Evolutionary conservation across 2,797 vertebrate genomes (phyloP).

Genomic region (Danio tinwini): DNA sequence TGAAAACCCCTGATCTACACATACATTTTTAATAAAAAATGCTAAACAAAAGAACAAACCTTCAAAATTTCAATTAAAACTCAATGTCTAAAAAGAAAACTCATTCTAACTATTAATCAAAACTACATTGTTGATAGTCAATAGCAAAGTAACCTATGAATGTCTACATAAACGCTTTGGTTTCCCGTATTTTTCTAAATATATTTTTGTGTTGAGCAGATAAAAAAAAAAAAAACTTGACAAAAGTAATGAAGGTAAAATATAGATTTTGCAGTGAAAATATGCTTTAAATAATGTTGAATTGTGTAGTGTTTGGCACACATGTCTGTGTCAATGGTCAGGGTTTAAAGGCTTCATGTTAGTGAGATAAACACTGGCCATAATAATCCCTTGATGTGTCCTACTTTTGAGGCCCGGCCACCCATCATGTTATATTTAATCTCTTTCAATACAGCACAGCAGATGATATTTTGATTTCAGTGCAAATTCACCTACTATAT

Average conservation of each 20-base stretch:
- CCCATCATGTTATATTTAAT: constrained; percentile 40
- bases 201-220: no score
- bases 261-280: no score
- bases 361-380: constrained; percentile 43
- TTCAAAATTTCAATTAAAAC: no score
- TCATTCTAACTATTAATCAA: no score
- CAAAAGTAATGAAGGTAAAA: background rate
- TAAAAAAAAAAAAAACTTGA: background rate
- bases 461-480: background rate
- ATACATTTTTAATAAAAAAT: no score
- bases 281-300: background rate
- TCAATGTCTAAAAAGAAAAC: no score
- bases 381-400: constrained; percentile 52
- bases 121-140: no score
- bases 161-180: no score
- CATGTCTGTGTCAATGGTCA: background rate
- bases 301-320: background rate
- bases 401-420: constrained; percentile 41
- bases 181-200: no score
- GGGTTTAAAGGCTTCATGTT: constrained; percentile 3
- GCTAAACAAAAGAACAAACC: no score
- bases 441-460: background rate
- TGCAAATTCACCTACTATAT: background rate
- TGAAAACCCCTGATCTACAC: no score
- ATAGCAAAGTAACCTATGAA: no score